Percentiles rank a stretch among this genome's conserved stretches.
phyloP scores from a whole-genome alignment of 2,888 invertebrate genomes.

The Proisotoma minuta region DNA sequence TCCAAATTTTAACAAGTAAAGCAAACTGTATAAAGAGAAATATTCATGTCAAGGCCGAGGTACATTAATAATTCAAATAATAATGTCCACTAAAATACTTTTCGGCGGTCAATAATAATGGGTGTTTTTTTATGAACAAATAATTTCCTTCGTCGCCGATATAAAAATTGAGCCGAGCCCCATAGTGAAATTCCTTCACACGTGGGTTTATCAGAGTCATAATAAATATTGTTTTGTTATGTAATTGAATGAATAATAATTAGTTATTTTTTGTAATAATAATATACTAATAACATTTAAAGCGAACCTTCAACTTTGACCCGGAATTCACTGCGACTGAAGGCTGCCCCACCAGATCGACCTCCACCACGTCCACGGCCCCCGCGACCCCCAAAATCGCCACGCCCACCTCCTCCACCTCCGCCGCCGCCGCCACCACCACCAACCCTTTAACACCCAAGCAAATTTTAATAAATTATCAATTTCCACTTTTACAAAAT shows the following conservation, averaged over 20 bases:
- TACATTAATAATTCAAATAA: no score
- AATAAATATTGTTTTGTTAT: no score
- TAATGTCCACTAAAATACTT: no score
- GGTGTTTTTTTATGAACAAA: no score
- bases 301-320: slow-evolving; percentile 24
- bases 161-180: no score
- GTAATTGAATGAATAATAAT: not conserved
- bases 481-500: no score
- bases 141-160: no score
- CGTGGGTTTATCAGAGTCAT: no score
- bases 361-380: slow-evolving; percentile 10
- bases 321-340: slow-evolving; percentile 24
- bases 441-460: not conserved
- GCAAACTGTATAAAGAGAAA: not conserved
- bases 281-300: slow-evolving; percentile 3
- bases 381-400: slow-evolving; percentile 15
- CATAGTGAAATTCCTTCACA: no score
- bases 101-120: no score
- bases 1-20: not conserved
- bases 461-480: not conserved
- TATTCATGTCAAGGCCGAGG: not conserved
- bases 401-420: slow-evolving; percentile 19
- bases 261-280: no score
- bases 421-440: slow-evolving; percentile 17
- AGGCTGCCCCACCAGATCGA: slow-evolving; percentile 20